phyloP scores from a whole-genome alignment of 2,797 vertebrate species.

The Acanthis flammea region DNA sequence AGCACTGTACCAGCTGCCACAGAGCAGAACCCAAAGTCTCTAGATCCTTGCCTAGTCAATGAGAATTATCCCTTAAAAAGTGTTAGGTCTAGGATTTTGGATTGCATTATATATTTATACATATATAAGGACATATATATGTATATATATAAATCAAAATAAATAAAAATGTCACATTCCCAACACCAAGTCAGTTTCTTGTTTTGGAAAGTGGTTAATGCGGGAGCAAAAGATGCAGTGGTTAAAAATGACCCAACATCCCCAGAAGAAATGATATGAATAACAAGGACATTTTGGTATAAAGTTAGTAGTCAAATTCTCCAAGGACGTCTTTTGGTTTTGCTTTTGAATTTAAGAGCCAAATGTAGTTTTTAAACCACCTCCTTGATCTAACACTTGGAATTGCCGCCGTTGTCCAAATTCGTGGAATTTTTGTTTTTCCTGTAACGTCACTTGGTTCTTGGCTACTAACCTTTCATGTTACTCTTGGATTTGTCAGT shows the following conservation, averaged over 20 bases:
- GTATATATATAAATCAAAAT: conserved; percentile 20
- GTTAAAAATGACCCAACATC: conserved; percentile 87
- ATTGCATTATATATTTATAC: conserved; percentile 71
- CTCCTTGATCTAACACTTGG: conserved; percentile 86
- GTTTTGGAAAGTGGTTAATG: conserved; percentile 86
- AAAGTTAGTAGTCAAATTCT: conserved; percentile 99
- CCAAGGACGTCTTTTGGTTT: conserved; percentile 98
- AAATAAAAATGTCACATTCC: conserved; percentile 73
- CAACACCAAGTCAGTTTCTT: conserved; percentile 78
- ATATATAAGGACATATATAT: conserved; percentile 7
- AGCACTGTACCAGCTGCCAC: conserved; percentile 58
- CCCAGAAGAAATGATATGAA: conserved; percentile 85
- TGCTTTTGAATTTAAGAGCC: conserved; percentile 84
- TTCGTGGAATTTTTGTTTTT: conserved; percentile 79
- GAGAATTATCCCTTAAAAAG: conserved; percentile 66
- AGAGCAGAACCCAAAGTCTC: conserved; percentile 57
- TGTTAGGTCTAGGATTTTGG: conserved; percentile 88
- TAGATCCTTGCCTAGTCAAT: conserved; percentile 45
- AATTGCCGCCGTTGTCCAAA: conserved; percentile 76
- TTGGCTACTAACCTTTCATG: conserved; percentile 99
- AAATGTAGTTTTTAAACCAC: conserved; percentile 80
- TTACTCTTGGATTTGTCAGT: conserved; percentile 99
- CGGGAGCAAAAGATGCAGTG: conserved; percentile 82
- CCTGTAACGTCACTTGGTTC: conserved; percentile 97
- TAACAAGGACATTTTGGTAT: conserved; percentile 89